phyloP scores from a whole-genome alignment of 2,113 vertebrate genomes.

The Polypterus senegalus region DNA sequence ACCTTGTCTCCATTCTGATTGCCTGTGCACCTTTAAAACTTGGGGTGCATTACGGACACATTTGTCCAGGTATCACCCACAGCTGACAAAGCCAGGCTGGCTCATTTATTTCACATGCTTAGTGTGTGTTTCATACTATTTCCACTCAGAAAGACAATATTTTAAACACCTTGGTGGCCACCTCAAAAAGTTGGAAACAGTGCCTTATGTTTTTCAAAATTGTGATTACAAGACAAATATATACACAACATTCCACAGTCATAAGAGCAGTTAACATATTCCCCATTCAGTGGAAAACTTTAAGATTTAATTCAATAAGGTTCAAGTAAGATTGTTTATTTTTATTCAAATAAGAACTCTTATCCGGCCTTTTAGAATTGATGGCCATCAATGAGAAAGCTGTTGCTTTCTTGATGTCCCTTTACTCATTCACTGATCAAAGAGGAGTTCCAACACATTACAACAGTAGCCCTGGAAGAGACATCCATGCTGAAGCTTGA shows the following conservation, averaged over 20 bases:
- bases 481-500: constrained; percentile 21
- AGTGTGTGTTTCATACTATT: constrained; percentile 15
- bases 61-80: constrained; percentile 16
- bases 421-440: constrained; percentile 13
- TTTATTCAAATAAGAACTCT: constrained; percentile 3
- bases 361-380: constrained; percentile 1
- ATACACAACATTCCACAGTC: constrained; percentile 23
- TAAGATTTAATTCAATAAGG: constrained; percentile 18
- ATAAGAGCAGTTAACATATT: constrained; percentile 21
- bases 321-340: constrained; percentile 19
- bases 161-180: constrained; percentile 16
- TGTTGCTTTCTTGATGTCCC: constrained; percentile 4
- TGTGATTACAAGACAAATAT: constrained; percentile 19
- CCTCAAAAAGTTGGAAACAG: constrained; percentile 18
- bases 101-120: constrained; percentile 12
- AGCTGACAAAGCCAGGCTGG: constrained; percentile 7
- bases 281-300: constrained; percentile 21
- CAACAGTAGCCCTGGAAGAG: constrained; percentile 15
- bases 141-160: constrained; percentile 14
- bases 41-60: constrained; percentile 14
- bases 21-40: too few species aligned
- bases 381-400: not conserved
- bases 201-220: too few species aligned
- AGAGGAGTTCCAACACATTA: constrained; percentile 23
- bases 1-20: constrained; percentile 1